phyloP scores from a whole-genome alignment of 2,113 vertebrate species.

The Coracopsis vasa region DNA sequence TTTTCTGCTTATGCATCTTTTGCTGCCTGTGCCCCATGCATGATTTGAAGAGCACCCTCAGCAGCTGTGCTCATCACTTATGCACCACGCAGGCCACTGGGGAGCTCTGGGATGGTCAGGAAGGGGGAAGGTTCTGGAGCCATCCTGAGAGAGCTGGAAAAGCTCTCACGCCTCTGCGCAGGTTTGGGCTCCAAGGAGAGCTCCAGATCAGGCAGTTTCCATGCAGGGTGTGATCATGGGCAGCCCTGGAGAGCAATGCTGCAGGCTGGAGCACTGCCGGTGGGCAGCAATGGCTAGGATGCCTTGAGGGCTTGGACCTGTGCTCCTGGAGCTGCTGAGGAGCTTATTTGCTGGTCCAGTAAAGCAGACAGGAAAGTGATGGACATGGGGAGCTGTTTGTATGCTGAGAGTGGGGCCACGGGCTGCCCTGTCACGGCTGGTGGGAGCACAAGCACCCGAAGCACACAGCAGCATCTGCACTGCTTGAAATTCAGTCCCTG shows the following conservation, averaged over 20 bases:
- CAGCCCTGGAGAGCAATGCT: neutral
- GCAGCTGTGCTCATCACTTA: accelerated
- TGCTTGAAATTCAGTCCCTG: neutral
- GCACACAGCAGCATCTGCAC: neutral
- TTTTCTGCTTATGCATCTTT: neutral
- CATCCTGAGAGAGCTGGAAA: neutral
- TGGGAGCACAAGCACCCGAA: neutral
- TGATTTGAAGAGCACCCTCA: neutral
- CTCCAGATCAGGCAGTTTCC: neutral
- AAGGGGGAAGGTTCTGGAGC: neutral
- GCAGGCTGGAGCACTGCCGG: neutral
- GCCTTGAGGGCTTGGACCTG: neutral
- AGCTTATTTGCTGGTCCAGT: neutral
- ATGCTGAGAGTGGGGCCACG: neutral
- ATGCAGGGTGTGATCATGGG: accelerated
- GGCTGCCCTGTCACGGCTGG: too few relatives aligned
- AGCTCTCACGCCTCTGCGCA: too few relatives aligned
- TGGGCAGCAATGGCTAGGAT: neutral
- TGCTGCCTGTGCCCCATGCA: neutral
- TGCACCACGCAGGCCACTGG: neutral
- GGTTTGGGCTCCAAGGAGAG: neutral
- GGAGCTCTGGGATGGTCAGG: neutral
- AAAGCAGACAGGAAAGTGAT: neutral
- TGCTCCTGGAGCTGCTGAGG: neutral
- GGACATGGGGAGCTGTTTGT: neutral